A percentile compares a stretch with the other conserved stretches of the same genome.
These are phyloP conservation scores for Nematostella vectensis DNA, from an alignment of 92 coral and sea anemone genomes.

Conservation along the genomic window DNA sequence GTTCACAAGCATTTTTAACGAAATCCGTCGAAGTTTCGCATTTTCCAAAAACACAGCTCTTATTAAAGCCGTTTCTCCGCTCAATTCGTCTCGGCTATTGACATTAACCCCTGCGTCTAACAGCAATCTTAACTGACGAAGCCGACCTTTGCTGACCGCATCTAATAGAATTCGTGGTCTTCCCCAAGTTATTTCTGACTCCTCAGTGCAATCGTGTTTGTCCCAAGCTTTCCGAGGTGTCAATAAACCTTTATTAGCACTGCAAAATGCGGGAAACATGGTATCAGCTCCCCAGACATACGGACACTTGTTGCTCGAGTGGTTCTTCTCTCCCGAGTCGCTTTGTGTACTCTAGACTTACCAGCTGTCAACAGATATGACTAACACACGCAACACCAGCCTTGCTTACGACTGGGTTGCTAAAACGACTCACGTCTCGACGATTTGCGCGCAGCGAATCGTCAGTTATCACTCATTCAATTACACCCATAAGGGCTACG, in stretches of 20 bases:
- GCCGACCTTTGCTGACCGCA: slow-evolving; percentile 74
- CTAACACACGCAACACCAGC: too few species aligned
- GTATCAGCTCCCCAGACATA: too few species aligned
- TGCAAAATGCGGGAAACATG: neutral
- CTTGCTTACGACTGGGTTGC: too few species aligned
- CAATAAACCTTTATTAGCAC: too few species aligned
- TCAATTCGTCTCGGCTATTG: slow-evolving; percentile 59
- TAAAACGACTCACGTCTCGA: too few species aligned
- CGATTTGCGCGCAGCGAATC: too few species aligned
- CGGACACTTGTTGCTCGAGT: too few species aligned
- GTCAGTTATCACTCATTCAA: too few species aligned
- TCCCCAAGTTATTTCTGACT: slow-evolving; percentile 16
- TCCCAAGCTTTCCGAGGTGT: slow-evolving; percentile 6
- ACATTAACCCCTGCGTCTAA: slow-evolving; percentile 90
- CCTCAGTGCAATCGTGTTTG: neutral
- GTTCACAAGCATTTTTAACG: slow-evolving; percentile 57
- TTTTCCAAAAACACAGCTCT: slow-evolving; percentile 74
- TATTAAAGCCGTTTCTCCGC: slow-evolving; percentile 81
- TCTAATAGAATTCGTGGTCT: slow-evolving; percentile 79
- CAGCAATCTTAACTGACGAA: slow-evolving; percentile 68
- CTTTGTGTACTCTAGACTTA: too few species aligned
- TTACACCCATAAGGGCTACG: too few species aligned
- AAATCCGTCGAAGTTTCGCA: slow-evolving; percentile 53
- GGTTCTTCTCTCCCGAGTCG: too few species aligned
- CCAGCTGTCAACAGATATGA: too few species aligned